Base-by-base conservation (phyloP, 1,140 invertebrate species). In the Lordiphosa collinella region DNA sequence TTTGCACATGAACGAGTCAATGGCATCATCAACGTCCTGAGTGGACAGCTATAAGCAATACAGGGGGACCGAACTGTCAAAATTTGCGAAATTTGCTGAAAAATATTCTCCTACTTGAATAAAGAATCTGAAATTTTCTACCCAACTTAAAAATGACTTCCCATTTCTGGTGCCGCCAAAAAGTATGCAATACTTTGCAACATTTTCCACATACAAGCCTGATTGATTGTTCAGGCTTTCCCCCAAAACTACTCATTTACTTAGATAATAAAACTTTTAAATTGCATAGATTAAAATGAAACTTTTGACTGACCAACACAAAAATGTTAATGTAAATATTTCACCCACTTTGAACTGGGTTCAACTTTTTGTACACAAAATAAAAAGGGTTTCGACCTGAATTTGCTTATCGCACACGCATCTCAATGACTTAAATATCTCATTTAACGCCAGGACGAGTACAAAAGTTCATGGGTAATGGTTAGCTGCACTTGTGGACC, bases 381-480 rank as follows among this genome's bases (percentile, higher is more conserved):
- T 4, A 12, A 10, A 18, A 10, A 11, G 40, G 59, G 36, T 13
- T 59, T 61, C 71, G 71, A 80, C 71, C 75, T 65, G 61, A 75
- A 76, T 76, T 75, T 71, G 71, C 57, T 70, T 80, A 82, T 80
- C 76, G 54, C 64, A 50, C 44, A 80, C 48, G 66, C 78, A 82
- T 82, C 66, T 62, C 61, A 71, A 75, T 76, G 76, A 80, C 66
- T 80, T 80, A 67, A 80, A 80, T 80, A 80, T 80, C 76, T 82
- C 76, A 80, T 80, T 80, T 80, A 82, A 80, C 76, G 76, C 76
- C 76, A 80, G 76, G 64, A 60, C 71, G 80, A 82, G 44, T 80
- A 63, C 51, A 40, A 32, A 14, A 22, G 47, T 49, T 13, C 14
- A 31, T 18, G 46, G 34, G 31, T 35, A 35, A 36, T 49, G 48